phyloP scores from a whole-genome alignment of 2,113 vertebrate genomes.

The Amphilophus citrinellus region DNA sequence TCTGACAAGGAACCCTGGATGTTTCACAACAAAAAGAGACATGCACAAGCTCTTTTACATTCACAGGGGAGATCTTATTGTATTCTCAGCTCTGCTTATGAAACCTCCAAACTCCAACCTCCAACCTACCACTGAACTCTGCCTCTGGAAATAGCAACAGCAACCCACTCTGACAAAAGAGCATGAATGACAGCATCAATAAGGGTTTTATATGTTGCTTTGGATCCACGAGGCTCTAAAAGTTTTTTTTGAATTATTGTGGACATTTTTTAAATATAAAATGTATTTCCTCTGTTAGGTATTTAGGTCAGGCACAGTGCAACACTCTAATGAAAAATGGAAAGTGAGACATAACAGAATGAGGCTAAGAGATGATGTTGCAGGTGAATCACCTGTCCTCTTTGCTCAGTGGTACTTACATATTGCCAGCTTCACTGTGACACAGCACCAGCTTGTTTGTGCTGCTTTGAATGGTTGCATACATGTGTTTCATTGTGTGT shows the following conservation, averaged over 20 bases:
- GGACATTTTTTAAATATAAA: background rate
- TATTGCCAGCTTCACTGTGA: background rate
- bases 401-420: conserved; percentile 30
- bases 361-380: background rate
- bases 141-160: conserved; percentile 20
- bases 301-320: conserved; percentile 2
- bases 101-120: conserved; percentile 30
- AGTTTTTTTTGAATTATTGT: background rate
- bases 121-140: conserved; percentile 12
- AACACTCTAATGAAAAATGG: conserved; percentile 12
- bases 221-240: background rate
- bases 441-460: background rate
- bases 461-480: background rate
- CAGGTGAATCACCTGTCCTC: conserved; percentile 41
- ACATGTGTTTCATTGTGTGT: conserved; percentile 7
- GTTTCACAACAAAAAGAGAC: conserved; percentile 6
- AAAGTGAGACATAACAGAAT: conserved; percentile 29
- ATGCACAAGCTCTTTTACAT: background rate
- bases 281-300: background rate
- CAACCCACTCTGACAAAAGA: background rate
- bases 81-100: conserved; percentile 14
- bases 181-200: conserved; percentile 19
- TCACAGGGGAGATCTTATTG: background rate
- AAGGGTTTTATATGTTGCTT: background rate
- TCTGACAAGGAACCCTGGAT: background rate